Evolutionary conservation across 2,797 vertebrate genomes (phyloP), one percentile per base, ranked within the genome.

Genomic region (Sardinella longiceps): DNA sequence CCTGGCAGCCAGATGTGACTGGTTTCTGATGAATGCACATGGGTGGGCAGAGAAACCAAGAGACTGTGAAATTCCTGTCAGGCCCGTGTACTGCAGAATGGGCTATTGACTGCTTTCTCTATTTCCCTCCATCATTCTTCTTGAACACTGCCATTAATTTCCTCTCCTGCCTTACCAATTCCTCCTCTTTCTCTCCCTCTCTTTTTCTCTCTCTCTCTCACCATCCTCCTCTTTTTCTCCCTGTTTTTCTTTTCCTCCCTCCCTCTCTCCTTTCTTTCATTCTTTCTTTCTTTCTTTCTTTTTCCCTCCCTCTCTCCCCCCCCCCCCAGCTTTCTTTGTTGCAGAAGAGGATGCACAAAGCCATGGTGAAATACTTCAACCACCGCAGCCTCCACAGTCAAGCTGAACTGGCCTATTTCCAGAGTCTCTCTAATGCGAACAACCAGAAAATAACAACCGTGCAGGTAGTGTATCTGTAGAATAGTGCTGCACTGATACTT

Each of bases 1-100:
- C 98, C 98, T 99, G 97, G 98, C 97, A 97, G 98, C 98, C 98
- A 99, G 98, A 99, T 99, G 98, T 99, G 98, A 98, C 98, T 98
- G 97, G 98, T 98, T 99, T 98, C 98, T 97, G 97, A 97, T 96
- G 97, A 99, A 95, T 99, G 98, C 98, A 96, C 98, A 99, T 98
- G 98, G 99, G 97, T 97, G 97, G 97, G 97, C 96, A 97, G 97
- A 97, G 95, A 98, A 98, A 98, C 95, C 98, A 99, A 97, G 97
- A 97, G 98, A 98, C 98, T 99, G 98, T 99, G 98, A 99, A 99
- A 99, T 99, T 99, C 98, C 98, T 99, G 98, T 99, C 98, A 99
- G 97, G 97, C 96, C 97, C 93, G 94, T 96, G 95, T 97, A 97
- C 97, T 96, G 95, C 97, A 96, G 97, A 99, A 99, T 97, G 98